Conservation (phyloP, 2,888 invertebrate species). For the Alcis repandata region DNA sequence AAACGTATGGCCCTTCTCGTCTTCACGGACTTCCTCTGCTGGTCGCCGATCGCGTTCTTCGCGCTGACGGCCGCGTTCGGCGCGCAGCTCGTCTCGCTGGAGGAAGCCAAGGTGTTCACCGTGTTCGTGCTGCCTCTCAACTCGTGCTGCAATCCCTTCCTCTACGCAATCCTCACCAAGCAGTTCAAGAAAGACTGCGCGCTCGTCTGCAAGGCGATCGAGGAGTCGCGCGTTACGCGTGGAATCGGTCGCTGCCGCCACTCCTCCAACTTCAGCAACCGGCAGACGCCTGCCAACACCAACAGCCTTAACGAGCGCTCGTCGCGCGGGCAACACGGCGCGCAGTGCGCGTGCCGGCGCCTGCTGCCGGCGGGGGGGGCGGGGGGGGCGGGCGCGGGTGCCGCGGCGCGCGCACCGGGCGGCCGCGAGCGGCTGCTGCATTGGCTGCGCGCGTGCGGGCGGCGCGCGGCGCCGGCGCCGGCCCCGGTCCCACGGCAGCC, state of each 20-base stretch:
- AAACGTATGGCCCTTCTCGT: conserved; percentile 98
- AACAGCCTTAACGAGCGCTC: conserved; percentile 91
- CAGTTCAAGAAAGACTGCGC: conserved; percentile 99
- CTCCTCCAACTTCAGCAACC: conserved; percentile 95
- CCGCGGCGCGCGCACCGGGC: conserved; percentile 81
- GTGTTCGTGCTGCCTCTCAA: conserved; percentile 98
- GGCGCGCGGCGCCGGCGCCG: conserved; percentile 54
- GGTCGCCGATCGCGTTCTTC: conserved; percentile 99
- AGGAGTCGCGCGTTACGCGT: conserved; percentile 95
- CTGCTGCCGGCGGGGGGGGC: conserved; percentile 90
- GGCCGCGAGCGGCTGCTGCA: conserved; percentile 70
- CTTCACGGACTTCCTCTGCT: conserved; percentile 98
- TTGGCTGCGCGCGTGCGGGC: conserved; percentile 74
- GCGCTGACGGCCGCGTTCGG: conserved; percentile 97
- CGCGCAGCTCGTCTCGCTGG: conserved; percentile 94
- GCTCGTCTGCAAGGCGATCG: conserved; percentile 97
- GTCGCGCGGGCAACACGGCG: conserved; percentile 91
- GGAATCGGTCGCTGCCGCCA: conserved; percentile 95
- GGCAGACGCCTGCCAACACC: conserved; percentile 95
- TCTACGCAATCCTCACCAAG: conserved; percentile 98
- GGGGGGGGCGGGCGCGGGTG: conserved; percentile 88
- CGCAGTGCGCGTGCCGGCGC: conserved; percentile 84
- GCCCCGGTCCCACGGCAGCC: conserved; percentile 67
- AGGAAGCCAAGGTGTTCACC: conserved; percentile 98
- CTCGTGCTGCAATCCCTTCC: conserved; percentile 98